Evolutionary conservation across 2,797 vertebrate genomes (phyloP).

Genomic region (Falco rusticolus): DNA sequence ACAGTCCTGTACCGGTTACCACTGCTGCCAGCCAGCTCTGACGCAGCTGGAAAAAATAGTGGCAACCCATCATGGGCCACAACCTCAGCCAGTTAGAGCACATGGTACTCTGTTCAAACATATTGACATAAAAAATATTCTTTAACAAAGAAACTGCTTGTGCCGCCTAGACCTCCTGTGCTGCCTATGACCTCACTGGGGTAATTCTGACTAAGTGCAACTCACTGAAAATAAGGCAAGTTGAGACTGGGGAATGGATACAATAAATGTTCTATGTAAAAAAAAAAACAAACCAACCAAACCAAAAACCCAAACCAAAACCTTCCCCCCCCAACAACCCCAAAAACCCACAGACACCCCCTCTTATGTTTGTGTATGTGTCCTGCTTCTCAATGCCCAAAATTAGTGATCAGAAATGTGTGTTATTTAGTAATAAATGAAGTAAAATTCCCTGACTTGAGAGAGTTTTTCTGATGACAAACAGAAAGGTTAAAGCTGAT

Average conservation of each 20-base stretch:
- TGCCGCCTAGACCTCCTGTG: neutral
- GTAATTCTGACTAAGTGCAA: neutral
- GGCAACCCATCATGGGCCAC: too few relatives aligned
- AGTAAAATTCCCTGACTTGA: neutral
- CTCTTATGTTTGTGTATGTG: neutral
- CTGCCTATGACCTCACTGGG: neutral
- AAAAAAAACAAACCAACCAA: neutral
- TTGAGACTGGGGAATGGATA: neutral
- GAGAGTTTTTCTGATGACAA: neutral
- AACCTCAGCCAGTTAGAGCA: neutral
- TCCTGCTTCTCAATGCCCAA: neutral
- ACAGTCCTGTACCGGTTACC: neutral
- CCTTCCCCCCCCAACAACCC: too few relatives aligned
- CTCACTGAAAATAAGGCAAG: neutral
- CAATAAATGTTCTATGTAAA: neutral
- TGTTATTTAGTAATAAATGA: neutral
- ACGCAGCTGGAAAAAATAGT: neutral
- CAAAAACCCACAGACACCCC: too few relatives aligned
- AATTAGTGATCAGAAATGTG: neutral
- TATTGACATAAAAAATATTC: neutral
- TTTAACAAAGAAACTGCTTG: neutral
- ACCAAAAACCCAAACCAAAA: fast-evolving
- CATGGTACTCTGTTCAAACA: neutral
- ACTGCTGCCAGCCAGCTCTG: neutral
- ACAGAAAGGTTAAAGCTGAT: constrained; percentile 25